Conservation (phyloP, 1,140 invertebrate genomes). For the Spodoptera litura region DNA sequence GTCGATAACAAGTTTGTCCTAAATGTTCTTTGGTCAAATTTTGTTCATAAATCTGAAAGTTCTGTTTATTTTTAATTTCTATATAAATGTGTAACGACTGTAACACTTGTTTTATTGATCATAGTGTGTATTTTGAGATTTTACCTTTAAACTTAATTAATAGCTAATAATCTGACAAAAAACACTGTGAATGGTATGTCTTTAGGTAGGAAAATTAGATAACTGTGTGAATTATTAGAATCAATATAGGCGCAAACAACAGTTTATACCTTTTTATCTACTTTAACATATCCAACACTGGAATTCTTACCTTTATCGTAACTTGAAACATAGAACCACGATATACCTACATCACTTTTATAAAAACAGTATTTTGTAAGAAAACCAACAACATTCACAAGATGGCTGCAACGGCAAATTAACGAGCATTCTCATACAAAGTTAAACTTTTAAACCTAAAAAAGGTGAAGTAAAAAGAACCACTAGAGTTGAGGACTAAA, state of each 20-base stretch:
- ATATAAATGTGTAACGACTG: background rate
- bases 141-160: too few relatives aligned
- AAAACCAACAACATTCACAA: constrained; percentile 1
- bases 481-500: constrained; percentile 53
- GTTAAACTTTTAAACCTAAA: constrained; percentile 50
- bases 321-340: too few relatives aligned
- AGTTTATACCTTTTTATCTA: too few relatives aligned
- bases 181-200: too few relatives aligned
- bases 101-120: too few relatives aligned
- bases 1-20: constrained; percentile 25
- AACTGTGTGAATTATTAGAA: too few relatives aligned
- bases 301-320: background rate
- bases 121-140: too few relatives aligned
- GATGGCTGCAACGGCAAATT: constrained; percentile 34
- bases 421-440: constrained; percentile 45
- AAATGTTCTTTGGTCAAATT: constrained; percentile 10
- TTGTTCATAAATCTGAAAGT: background rate
- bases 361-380: constrained; percentile 5
- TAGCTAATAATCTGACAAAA: too few relatives aligned
- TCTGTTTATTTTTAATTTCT: background rate
- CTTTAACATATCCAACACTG: background rate
- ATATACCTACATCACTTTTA: too few relatives aligned
- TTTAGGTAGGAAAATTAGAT: too few relatives aligned
- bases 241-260: too few relatives aligned
- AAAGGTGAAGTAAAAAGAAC: constrained; percentile 47